Conservation (phyloP, 1,140 invertebrate genomes). For the Saccostrea echinata region DNA sequence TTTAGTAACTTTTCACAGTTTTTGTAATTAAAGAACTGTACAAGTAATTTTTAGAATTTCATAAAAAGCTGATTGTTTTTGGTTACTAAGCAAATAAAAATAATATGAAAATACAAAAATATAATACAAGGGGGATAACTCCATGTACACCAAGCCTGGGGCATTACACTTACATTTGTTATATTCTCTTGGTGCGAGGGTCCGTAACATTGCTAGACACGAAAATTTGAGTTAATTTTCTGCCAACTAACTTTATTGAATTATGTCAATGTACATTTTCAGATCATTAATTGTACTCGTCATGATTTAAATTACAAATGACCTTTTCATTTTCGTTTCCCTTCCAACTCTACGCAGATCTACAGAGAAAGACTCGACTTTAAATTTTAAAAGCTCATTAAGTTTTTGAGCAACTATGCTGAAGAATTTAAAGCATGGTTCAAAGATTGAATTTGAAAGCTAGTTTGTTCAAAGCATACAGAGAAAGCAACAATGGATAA, state of each 20-base stretch:
- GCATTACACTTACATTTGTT: conserved; percentile 14
- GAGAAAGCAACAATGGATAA: not conserved
- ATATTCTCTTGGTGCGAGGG: not conserved
- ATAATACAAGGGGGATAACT: conserved; percentile 24
- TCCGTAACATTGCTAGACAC: conserved; percentile 23
- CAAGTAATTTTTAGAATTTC: not conserved
- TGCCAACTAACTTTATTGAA: not conserved
- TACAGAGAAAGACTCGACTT: not conserved
- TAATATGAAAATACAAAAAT: conserved; percentile 24
- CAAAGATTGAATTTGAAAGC: not conserved
- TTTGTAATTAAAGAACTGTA: too few relatives aligned
- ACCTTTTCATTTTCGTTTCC: not conserved
- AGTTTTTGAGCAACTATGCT: not conserved
- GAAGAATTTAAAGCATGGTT: not conserved
- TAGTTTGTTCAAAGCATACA: not conserved
- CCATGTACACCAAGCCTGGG: conserved; percentile 18
- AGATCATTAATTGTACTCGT: too few relatives aligned
- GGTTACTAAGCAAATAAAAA: not conserved
- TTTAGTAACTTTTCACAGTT: too few relatives aligned
- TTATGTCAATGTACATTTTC: not conserved
- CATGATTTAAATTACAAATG: not conserved
- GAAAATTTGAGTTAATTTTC: conserved; percentile 1
- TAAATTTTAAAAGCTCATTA: not conserved
- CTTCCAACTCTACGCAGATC: not conserved
- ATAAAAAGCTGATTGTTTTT: conserved; percentile 10